These are phyloP conservation scores for Telmatherina bonti DNA, from an alignment of 2,797 vertebrate species.

Conservation along the genomic window DNA sequence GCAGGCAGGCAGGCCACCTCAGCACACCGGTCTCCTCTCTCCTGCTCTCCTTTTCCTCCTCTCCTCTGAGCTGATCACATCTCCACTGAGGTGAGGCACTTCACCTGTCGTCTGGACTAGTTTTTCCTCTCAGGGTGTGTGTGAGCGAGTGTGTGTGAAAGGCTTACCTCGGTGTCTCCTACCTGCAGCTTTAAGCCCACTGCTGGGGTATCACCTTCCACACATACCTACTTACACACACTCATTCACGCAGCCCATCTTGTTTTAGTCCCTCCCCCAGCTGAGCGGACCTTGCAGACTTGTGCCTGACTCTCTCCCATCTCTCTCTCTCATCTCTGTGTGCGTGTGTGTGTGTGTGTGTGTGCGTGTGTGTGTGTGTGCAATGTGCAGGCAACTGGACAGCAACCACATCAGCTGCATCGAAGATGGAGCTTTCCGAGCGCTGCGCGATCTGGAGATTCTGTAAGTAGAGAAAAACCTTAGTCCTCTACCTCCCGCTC, in stretches of 20 bases:
- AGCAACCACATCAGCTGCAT: slow-evolving; percentile 99
- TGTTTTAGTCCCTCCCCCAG: slow-evolving; percentile 71
- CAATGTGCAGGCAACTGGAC: slow-evolving; percentile 93
- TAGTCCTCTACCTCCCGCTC: slow-evolving; percentile 53
- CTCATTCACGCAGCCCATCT: slow-evolving; percentile 58
- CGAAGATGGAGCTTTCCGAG: slow-evolving; percentile 99
- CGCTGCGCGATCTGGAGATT: slow-evolving; percentile 98
- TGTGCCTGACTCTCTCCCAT: slow-evolving; percentile 80
- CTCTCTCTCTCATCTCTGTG: slow-evolving; percentile 79
- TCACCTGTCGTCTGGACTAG: slow-evolving; percentile 50
- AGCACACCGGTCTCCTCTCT: slow-evolving; percentile 74
- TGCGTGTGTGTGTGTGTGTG: slow-evolving; percentile 53
- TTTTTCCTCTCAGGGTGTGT: slow-evolving; percentile 48
- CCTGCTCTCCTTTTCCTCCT: slow-evolving; percentile 71
- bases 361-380: slow-evolving; percentile 12
- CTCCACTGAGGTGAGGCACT: slow-evolving; percentile 78
- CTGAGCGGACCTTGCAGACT: slow-evolving; percentile 70
- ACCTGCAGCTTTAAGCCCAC: slow-evolving; percentile 63
- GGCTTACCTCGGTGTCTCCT: slow-evolving; percentile 46
- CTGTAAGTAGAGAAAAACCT: slow-evolving; percentile 90
- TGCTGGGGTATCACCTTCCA: slow-evolving; percentile 64
- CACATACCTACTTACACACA: slow-evolving; percentile 39
- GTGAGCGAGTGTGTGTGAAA: slow-evolving; percentile 43
- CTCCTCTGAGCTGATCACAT: slow-evolving; percentile 68
- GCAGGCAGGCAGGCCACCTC: slow-evolving; percentile 80